Conservation (phyloP, 2,797 vertebrate species). For the Anguilla obscura region DNA sequence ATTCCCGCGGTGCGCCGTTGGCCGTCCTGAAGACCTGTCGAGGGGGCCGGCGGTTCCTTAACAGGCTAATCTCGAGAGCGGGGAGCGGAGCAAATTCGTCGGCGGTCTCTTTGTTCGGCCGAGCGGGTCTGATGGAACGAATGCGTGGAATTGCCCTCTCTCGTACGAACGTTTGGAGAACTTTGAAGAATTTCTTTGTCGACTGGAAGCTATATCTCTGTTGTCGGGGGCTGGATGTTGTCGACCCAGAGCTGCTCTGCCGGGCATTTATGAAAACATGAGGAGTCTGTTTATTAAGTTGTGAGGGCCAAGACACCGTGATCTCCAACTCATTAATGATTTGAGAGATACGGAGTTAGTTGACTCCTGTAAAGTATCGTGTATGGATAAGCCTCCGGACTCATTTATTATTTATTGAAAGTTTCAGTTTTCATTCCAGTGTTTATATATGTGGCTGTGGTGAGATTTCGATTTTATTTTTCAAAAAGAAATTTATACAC, state of each 20-base stretch:
- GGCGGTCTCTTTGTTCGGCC: constrained; percentile 50
- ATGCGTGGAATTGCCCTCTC: constrained; percentile 53
- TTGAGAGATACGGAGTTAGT: neutral
- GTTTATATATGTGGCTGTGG: neutral
- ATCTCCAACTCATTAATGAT: neutral
- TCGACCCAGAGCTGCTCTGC: constrained; percentile 33
- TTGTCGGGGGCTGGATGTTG: constrained; percentile 58
- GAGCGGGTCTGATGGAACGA: constrained; percentile 62
- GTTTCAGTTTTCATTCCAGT: neutral
- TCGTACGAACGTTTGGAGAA: constrained; percentile 34
- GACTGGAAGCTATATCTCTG: constrained; percentile 34
- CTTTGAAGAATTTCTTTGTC: constrained; percentile 54
- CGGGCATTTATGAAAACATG: neutral
- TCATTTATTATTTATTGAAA: neutral
- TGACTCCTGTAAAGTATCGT: neutral
- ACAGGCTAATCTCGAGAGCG: neutral
- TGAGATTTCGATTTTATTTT: neutral
- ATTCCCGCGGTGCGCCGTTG: neutral
- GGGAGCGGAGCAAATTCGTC: neutral
- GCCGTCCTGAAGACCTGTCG: neutral
- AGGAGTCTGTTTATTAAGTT: constrained; percentile 44
- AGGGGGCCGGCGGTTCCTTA: neutral
- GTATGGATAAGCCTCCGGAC: neutral
- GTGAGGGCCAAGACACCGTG: constrained; percentile 30
- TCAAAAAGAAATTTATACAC: neutral